Evolutionary conservation across 2,888 invertebrate genomes (phyloP).

Genomic region (Frankliniella intonsa): DNA sequence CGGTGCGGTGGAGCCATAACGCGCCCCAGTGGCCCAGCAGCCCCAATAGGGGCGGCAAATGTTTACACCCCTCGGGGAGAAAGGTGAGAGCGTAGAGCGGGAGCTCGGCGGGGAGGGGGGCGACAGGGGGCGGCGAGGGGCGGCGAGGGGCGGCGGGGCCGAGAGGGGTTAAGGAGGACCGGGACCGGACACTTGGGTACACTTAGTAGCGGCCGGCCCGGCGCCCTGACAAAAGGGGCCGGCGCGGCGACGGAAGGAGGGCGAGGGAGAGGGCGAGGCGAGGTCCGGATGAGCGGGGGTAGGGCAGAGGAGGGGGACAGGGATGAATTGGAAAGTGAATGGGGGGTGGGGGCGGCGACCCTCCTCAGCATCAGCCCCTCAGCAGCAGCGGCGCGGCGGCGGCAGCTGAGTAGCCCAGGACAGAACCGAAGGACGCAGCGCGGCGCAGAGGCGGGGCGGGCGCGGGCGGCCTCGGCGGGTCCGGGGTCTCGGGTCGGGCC

Average conservation of each 20-base stretch:
- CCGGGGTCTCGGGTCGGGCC: neutral
- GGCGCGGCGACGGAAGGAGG: neutral
- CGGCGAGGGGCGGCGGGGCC: neutral
- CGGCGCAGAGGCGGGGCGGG: too few relatives aligned
- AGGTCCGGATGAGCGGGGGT: neutral
- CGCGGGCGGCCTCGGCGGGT: neutral
- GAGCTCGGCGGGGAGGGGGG: neutral
- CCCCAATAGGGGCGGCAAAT: slow-evolving; percentile 2
- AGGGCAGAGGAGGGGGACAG: neutral
- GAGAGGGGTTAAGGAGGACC: neutral
- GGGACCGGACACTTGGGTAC: slow-evolving; percentile 9
- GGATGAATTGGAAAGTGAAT: slow-evolving; percentile 2
- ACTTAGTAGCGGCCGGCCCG: neutral
- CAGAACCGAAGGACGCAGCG: neutral
- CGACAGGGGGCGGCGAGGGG: neutral
- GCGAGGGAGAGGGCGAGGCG: neutral
- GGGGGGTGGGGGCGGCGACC: neutral
- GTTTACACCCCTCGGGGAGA: neutral
- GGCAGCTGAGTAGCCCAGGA: neutral
- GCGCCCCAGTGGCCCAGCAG: neutral
- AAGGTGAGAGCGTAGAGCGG: too few relatives aligned
- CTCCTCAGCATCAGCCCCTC: neutral
- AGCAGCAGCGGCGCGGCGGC: too few relatives aligned
- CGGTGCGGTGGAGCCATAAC: neutral
- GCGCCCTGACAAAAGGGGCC: neutral